Conservation (phyloP, 2,888 invertebrate species). For the Melanchra persicariae region DNA sequence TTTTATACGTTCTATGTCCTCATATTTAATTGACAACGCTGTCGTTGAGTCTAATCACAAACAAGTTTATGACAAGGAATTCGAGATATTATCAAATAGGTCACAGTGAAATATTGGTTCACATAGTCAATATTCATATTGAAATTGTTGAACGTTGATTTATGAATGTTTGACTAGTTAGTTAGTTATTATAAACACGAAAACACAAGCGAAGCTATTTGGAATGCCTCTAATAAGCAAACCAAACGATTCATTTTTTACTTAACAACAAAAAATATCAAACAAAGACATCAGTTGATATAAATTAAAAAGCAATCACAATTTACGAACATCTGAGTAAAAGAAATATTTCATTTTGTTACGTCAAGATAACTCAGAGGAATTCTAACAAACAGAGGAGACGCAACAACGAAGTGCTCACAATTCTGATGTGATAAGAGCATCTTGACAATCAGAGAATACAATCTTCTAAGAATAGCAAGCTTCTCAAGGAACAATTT, state of each 20-base stretch:
- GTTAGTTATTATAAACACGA: slow-evolving; percentile 14
- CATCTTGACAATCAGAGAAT: slow-evolving; percentile 62
- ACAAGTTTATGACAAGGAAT: slow-evolving; percentile 51
- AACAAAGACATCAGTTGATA: slow-evolving; percentile 30
- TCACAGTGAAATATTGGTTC: slow-evolving; percentile 45
- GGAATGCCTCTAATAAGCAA: slow-evolving; percentile 14
- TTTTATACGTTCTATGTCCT: slow-evolving; percentile 13
- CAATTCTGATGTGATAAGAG: slow-evolving; percentile 63
- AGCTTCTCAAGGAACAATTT: slow-evolving; percentile 27
- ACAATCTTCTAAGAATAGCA: slow-evolving; percentile 52
- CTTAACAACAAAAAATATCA: slow-evolving; percentile 9
- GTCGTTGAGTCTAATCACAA: slow-evolving; percentile 25
- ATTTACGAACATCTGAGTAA: slow-evolving; percentile 51
- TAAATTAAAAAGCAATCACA: slow-evolving; percentile 59
- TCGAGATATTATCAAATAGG: slow-evolving; percentile 55
- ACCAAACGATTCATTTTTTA: slow-evolving; percentile 3
- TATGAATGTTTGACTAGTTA: slow-evolving; percentile 29
- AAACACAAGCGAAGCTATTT: background rate
- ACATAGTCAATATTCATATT: slow-evolving; percentile 40
- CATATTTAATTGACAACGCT: slow-evolving; percentile 49
- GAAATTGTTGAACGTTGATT: slow-evolving; percentile 36
- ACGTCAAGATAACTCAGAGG: slow-evolving; percentile 56
- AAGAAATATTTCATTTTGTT: slow-evolving; percentile 56
- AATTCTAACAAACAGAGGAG: slow-evolving; percentile 51
- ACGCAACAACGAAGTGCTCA: slow-evolving; percentile 53